These are phyloP conservation scores for Macropodus opercularis DNA, from an alignment of 2,797 vertebrate genomes.

Conservation along the genomic window DNA sequence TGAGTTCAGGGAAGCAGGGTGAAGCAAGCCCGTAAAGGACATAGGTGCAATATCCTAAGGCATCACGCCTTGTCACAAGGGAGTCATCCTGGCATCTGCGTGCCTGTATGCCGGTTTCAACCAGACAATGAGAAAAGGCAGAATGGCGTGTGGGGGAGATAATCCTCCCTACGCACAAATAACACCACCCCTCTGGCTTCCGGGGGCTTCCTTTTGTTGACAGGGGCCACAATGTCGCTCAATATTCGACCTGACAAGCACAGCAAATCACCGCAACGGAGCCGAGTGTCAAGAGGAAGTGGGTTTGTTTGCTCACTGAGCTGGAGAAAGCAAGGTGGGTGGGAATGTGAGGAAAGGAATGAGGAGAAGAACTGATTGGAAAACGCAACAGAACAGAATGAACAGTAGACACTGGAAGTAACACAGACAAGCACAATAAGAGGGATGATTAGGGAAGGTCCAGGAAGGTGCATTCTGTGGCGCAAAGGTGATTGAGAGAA, in stretches of 20 bases:
- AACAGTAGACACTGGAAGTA: background rate
- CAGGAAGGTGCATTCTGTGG: constrained; percentile 7
- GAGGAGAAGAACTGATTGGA: constrained; percentile 7
- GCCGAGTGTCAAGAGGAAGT: constrained; percentile 68
- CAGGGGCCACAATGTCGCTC: constrained; percentile 69
- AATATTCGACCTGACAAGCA: constrained; percentile 79
- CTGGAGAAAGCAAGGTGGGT: constrained; percentile 46
- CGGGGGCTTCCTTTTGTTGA: constrained; percentile 70
- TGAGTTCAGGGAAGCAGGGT: background rate
- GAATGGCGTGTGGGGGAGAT: constrained; percentile 62
- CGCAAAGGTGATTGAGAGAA: constrained; percentile 35
- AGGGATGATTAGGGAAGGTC: constrained; percentile 25
- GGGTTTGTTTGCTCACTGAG: constrained; percentile 74
- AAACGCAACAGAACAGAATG: background rate
- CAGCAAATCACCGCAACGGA: constrained; percentile 73
- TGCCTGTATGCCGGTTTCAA: constrained; percentile 47
- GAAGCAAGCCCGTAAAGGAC: constrained; percentile 14
- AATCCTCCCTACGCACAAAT: constrained; percentile 66
- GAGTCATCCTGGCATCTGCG: constrained; percentile 57
- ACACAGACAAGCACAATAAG: constrained; percentile 16
- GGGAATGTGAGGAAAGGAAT: constrained; percentile 35
- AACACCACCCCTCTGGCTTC: constrained; percentile 57
- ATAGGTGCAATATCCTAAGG: constrained; percentile 24
- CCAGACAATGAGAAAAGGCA: constrained; percentile 66
- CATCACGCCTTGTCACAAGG: too few species aligned